Conservation (phyloP, 2,888 invertebrate species). For the Coelinius sp. region DNA sequence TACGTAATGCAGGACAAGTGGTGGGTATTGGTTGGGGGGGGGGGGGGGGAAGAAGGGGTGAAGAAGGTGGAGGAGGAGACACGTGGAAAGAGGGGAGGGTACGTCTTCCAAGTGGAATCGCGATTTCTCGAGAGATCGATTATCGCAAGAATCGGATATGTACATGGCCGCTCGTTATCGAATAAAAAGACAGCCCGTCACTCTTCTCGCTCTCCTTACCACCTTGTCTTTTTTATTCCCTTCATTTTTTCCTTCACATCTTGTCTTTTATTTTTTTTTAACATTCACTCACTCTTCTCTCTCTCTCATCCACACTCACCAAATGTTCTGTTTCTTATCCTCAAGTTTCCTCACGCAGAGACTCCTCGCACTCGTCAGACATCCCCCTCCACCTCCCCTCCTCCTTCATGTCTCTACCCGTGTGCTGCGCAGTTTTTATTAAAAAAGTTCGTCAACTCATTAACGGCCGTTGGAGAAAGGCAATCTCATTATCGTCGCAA, state of each 20-base stretch:
- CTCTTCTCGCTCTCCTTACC: constrained; percentile 22
- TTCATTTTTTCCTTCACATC: constrained; percentile 1
- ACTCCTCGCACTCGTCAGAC: constrained; percentile 38
- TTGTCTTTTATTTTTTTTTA: background rate
- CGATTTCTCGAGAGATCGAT: constrained; percentile 30
- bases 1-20: constrained; percentile 40
- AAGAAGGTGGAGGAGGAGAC: background rate
- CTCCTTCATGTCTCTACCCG: constrained; percentile 17
- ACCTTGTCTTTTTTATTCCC: constrained; percentile 13
- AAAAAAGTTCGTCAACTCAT: constrained; percentile 51
- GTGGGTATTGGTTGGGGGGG: constrained; percentile 32
- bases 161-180: constrained; percentile 33
- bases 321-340: constrained; percentile 25
- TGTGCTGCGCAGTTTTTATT: constrained; percentile 46
- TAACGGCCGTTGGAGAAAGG: constrained; percentile 42
- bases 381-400: constrained; percentile 18
- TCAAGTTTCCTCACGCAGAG: constrained; percentile 24
- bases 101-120: constrained; percentile 17
- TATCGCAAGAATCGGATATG: constrained; percentile 29
- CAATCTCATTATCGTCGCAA: constrained; percentile 49
- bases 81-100: background rate
- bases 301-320: constrained; percentile 11
- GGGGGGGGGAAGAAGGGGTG: constrained; percentile 25
- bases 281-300: constrained; percentile 3
- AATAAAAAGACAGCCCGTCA: constrained; percentile 27